These are phyloP conservation scores for Melanostigma gelatinosum DNA, from an alignment of 2,113 vertebrate species.

Conservation along the genomic window DNA sequence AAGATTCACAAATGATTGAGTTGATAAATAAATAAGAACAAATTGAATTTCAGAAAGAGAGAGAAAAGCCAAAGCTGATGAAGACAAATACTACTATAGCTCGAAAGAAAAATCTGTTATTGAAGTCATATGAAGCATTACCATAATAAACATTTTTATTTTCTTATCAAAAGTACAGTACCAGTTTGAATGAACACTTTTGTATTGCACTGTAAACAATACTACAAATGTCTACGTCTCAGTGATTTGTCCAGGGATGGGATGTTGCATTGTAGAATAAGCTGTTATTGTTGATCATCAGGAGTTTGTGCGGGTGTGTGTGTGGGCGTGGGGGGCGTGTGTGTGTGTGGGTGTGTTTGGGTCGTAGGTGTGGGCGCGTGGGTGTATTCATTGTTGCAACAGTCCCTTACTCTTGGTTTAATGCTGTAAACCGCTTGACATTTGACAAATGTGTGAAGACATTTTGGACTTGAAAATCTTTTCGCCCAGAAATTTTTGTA, in stretches of 20 bases:
- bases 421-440: slow-evolving; percentile 78
- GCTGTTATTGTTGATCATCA: slow-evolving; percentile 80
- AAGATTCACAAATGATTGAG: slow-evolving; percentile 86
- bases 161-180: slow-evolving; percentile 89
- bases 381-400: slow-evolving; percentile 70
- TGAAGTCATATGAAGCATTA: slow-evolving; percentile 85
- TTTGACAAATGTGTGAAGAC: slow-evolving; percentile 83
- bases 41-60: slow-evolving; percentile 63
- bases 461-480: slow-evolving; percentile 83
- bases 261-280: slow-evolving; percentile 86
- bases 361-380: slow-evolving; percentile 64
- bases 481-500: slow-evolving; percentile 87
- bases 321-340: slow-evolving; percentile 55
- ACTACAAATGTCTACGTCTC: slow-evolving; percentile 84
- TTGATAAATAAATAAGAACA: slow-evolving; percentile 71
- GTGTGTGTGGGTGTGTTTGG: slow-evolving; percentile 33
- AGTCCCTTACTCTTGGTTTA: slow-evolving; percentile 71
- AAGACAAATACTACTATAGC: slow-evolving; percentile 85
- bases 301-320: slow-evolving; percentile 60
- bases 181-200: slow-evolving; percentile 88
- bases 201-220: slow-evolving; percentile 91
- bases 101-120: slow-evolving; percentile 78
- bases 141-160: slow-evolving; percentile 89
- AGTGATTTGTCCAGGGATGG: slow-evolving; percentile 82
- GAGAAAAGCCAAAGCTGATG: slow-evolving; percentile 92